Conservation (phyloP, 2,797 vertebrate genomes). For the Anableps anableps region DNA sequence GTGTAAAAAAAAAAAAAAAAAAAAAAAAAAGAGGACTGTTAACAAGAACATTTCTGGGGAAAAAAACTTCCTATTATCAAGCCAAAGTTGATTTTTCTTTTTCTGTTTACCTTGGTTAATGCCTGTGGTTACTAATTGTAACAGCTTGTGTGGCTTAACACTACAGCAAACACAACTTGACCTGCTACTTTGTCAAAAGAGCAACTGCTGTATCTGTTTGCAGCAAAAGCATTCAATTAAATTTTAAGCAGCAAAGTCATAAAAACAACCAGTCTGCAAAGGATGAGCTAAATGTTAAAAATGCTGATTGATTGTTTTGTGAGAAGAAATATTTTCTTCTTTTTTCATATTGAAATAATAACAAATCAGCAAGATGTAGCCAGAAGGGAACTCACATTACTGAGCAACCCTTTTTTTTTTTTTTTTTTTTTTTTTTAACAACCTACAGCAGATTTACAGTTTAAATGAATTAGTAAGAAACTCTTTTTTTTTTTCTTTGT, state of each 20-base stretch:
- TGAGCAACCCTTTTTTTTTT: neutral
- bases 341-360: neutral
- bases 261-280: neutral
- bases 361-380: neutral
- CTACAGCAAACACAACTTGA: conserved; percentile 10
- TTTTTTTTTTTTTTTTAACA: neutral
- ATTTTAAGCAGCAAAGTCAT: conserved; percentile 11
- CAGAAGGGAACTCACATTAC: neutral
- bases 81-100: neutral
- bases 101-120: conserved; percentile 2
- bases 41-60: neutral
- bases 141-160: conserved; percentile 19
- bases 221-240: neutral
- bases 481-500: neutral
- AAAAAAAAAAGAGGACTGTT: conserved; percentile 28
- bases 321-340: neutral
- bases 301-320: neutral
- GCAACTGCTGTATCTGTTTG: conserved; percentile 9
- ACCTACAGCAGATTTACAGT: neutral
- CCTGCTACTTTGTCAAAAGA: conserved; percentile 15
- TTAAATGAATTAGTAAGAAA: neutral
- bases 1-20: conserved; percentile 2
- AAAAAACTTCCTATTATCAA: neutral
- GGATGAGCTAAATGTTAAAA: neutral
- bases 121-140: neutral